Percentiles rank a stretch among this genome's conserved stretches.
Evolutionary conservation across 1,140 invertebrate genomes (phyloP).

Genomic region (Maconellicoccus hirsutus): DNA sequence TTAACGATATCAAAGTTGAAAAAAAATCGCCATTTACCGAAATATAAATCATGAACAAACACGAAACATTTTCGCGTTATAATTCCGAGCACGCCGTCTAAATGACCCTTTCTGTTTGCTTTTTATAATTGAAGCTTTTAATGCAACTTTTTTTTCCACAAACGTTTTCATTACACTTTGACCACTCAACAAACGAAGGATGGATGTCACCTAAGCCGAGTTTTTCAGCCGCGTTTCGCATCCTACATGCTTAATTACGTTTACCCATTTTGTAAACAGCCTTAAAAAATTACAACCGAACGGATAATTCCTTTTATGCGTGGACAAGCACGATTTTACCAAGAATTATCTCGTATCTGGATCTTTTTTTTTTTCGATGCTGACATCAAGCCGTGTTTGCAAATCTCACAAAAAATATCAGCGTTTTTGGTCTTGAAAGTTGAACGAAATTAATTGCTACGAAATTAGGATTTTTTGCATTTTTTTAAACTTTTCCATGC

Average conservation of each 20-base stretch:
- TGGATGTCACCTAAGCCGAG: background rate
- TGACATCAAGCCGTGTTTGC: background rate
- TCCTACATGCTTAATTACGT: conserved; percentile 3
- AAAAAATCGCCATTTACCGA: too few species aligned
- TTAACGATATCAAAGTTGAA: too few species aligned
- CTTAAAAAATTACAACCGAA: background rate
- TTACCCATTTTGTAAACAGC: background rate
- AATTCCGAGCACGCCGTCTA: background rate
- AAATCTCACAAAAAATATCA: background rate
- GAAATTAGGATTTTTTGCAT: background rate
- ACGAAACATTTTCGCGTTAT: background rate
- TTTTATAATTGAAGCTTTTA: conserved; percentile 10
- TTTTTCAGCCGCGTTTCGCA: background rate
- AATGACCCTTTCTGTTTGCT: background rate
- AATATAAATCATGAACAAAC: background rate
- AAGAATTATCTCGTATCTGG: background rate
- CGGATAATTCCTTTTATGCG: background rate
- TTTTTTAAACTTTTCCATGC: background rate
- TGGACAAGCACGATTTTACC: background rate
- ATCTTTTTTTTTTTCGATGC: background rate
- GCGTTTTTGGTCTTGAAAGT: conserved; percentile 8
- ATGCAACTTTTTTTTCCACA: background rate
- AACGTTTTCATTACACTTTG: background rate
- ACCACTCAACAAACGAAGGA: background rate
- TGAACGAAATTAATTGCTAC: background rate